These are phyloP conservation scores for Hydractinia echinata DNA, from an alignment of 30 jellyfish, hydroid and myxozoan species.

Conservation along the genomic window DNA sequence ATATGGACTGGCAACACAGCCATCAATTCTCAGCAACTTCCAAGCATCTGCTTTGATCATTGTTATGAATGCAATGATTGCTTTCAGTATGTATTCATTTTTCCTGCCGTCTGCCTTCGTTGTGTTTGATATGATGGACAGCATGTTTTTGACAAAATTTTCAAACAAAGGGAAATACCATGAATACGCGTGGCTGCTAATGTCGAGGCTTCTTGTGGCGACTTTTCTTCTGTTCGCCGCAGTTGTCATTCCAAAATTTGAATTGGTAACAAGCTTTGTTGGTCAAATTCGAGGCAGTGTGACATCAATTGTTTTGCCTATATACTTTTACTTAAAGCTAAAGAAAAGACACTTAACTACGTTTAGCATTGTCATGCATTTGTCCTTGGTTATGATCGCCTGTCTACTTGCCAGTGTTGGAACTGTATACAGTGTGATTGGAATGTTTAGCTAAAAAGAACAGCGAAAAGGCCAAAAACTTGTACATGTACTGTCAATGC, in stretches of 20 bases:
- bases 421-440: conserved; percentile 23
- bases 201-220: conserved; percentile 36
- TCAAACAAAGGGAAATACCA: background rate
- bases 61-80: conserved; percentile 21
- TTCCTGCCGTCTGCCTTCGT: conserved; percentile 60
- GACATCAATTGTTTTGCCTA: conserved; percentile 41
- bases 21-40: conserved; percentile 43
- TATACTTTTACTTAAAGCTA: conserved; percentile 42
- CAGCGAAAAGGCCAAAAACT: no score
- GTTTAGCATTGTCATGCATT: conserved; percentile 10
- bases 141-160: conserved; percentile 21
- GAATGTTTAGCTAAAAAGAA: background rate
- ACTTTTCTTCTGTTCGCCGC: conserved; percentile 32
- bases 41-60: conserved; percentile 19
- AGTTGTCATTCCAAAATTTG: conserved; percentile 63
- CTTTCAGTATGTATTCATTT: conserved; percentile 18
- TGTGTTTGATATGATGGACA: conserved; percentile 61
- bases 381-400: conserved; percentile 15
- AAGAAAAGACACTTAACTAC: conserved; percentile 30
- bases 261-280: conserved; percentile 51
- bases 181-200: conserved; percentile 40
- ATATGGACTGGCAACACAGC: conserved; percentile 36
- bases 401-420: conserved; percentile 42
- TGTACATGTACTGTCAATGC: no score
- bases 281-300: conserved; percentile 63